Evolutionary conservation across 2,888 invertebrate genomes (phyloP), one percentile per base, ranked within the genome.

Genomic region (Cylloceria caligata): DNA sequence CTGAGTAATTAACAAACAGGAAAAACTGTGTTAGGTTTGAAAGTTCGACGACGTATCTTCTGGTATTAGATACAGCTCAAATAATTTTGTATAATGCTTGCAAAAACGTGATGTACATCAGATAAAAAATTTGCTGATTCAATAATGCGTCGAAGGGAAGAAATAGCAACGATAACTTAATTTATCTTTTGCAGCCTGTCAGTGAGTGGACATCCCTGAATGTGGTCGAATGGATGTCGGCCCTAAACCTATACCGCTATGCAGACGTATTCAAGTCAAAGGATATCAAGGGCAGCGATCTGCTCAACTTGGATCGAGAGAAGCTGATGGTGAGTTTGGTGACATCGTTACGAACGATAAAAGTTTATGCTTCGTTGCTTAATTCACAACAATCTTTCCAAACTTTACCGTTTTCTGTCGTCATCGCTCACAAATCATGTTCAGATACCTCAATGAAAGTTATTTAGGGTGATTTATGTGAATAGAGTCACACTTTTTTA

Each of bases 211-310:
- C 95, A 47, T 94, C 95, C 72, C 92, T 94, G 71, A 95, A 96
- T 91, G 96, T 96, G 55, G 94, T 95, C 79, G 96, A 96, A 93
- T 96, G 96, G 96, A 95, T 96, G 96, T 95, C 96, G 73, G 95
- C 95, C 67, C 92, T 96, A 79, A 96, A 96, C 92, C 93, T 96
- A 80, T 96, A 95, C 92, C 94, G 95, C 83, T 96, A 96, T 92
- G 94, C 95, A 80, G 96, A 96, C 89, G 94, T 96, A 81, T 96
- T 96, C 93, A 94, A 95, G 88, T 95, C 95, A 87, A 95, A 95
- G 90, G 95, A 95, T 89, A 94, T 96, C 89, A 95, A 95, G 91
- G 96, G 96, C 85, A 93, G 94, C 86, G 95, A 96, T 93, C 93
- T 96, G 84, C 92, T 94, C 83, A 93, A 94, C 87, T 93, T 96